Evolutionary conservation across 2,888 invertebrate genomes (phyloP), one percentile per base, ranked within the genome.

Genomic region (Melinaea menophilus): DNA sequence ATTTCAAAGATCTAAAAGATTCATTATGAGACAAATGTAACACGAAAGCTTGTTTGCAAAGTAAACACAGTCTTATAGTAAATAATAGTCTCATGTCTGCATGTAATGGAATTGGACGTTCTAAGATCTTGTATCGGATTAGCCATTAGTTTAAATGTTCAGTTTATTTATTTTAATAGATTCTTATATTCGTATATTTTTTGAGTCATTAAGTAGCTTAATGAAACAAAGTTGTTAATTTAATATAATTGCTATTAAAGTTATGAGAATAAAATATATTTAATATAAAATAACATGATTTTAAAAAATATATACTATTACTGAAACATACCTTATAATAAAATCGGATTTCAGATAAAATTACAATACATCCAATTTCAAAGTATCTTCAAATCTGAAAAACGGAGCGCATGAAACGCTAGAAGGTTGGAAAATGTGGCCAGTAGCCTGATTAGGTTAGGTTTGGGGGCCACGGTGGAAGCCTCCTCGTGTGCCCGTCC

Each of bases 371-470:
- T 31, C 5, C 31, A 51, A 51, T 22, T 51, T 51, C 22, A 51
- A 51, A 31, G 22, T 31, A 22, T 51, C 51, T 48, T 31, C 31
- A 51, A 63, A 63, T 48, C 48, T 62, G 58, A 62, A 56, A 31
- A 56, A 56, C 34, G 34, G 45, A 46, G 59, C 31, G 9, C 22
- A 51, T 11, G 31, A 51, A 56, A 56, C 51, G 48, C 45, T 51
- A 56, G 56, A 48, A 51, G 56, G 59, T 51, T 51, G 31, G 51
- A 31, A 51, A 51, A 48, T 59, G 63, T 54, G 59, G 59, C 59
- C 41, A 59, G 51, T 37, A 13, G 59, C 34, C 59, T 63, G 63
- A 63, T 63, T 63, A 59, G 56, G 47, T 41, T 45, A 59, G 59
- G 51, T 59, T 56, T 51, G 31, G 31, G 31, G 31, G 31, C 31